Conservation (phyloP, 2,888 invertebrate species). For the Danaus chrysippus region DNA sequence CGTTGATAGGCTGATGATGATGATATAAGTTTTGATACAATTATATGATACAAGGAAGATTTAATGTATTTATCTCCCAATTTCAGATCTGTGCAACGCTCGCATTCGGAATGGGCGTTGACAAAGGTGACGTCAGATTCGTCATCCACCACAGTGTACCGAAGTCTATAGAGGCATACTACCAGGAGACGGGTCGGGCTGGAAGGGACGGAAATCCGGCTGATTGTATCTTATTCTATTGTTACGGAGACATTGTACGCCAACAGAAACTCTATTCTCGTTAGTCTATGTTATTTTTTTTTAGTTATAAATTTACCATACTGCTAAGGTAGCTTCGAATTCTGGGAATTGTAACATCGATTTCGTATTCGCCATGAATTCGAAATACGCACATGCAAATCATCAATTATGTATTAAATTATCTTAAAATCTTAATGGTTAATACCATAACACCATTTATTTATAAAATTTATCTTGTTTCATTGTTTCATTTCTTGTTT, state of each 20-base stretch:
- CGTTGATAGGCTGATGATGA: too few species aligned
- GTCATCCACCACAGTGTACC: conserved; percentile 96
- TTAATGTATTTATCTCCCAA: neutral
- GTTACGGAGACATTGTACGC: conserved; percentile 88
- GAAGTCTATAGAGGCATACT: conserved; percentile 97
- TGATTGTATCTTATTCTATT: conserved; percentile 92
- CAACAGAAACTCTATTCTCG: conserved; percentile 77
- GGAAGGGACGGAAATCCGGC: conserved; percentile 95
- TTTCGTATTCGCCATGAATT: too few species aligned
- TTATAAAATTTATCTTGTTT: too few species aligned
- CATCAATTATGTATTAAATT: too few species aligned
- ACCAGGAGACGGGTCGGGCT: conserved; percentile 98
- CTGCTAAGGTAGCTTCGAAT: too few species aligned
- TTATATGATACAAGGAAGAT: neutral
- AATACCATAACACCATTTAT: too few species aligned
- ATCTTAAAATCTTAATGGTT: too few species aligned
- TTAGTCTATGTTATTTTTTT: neutral
- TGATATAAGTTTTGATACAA: too few species aligned
- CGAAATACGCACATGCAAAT: too few species aligned
- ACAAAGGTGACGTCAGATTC: conserved; percentile 97
- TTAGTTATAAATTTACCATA: neutral
- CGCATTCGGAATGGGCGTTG: conserved; percentile 99
- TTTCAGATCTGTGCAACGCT: conserved; percentile 94
- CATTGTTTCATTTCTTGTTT: too few species aligned
- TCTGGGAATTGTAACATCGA: too few species aligned